Conservation (phyloP, 2,113 vertebrate species). For the Cyanoliseus patagonus region DNA sequence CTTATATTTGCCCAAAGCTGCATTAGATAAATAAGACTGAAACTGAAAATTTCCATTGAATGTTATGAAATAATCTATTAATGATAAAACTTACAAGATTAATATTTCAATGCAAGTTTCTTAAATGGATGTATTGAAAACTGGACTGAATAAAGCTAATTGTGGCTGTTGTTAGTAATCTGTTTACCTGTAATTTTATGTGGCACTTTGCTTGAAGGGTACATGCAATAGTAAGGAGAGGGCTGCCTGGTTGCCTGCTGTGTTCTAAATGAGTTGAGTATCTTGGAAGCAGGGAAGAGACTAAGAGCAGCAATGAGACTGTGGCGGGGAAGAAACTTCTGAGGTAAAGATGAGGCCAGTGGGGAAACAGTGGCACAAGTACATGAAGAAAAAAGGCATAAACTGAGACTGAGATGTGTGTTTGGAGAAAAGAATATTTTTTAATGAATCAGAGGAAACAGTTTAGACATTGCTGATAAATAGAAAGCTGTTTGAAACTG, state of each 20-base stretch:
- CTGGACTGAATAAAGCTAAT: neutral
- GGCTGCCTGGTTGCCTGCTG: neutral
- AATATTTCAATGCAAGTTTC: neutral
- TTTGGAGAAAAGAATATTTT: rapidly evolving
- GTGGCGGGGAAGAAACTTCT: neutral
- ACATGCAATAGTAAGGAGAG: neutral
- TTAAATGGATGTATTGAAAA: neutral
- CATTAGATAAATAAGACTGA: neutral
- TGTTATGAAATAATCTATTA: neutral
- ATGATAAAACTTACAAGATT: neutral
- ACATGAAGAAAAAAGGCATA: neutral
- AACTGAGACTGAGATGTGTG: neutral
- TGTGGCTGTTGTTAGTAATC: neutral
- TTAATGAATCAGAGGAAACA: neutral
- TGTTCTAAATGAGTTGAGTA: neutral
- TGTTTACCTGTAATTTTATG: neutral
- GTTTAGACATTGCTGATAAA: neutral
- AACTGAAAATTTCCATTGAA: neutral
- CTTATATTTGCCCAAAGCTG: neutral
- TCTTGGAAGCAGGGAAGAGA: neutral
- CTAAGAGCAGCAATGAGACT: neutral
- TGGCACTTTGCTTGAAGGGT: neutral
- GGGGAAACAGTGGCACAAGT: neutral
- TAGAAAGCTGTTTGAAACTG: neutral
- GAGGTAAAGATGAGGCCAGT: neutral